Evolutionary conservation across 2,113 vertebrate genomes (phyloP), one percentile per base, ranked within the genome.

Genomic region (Crotalus horridus): DNA sequence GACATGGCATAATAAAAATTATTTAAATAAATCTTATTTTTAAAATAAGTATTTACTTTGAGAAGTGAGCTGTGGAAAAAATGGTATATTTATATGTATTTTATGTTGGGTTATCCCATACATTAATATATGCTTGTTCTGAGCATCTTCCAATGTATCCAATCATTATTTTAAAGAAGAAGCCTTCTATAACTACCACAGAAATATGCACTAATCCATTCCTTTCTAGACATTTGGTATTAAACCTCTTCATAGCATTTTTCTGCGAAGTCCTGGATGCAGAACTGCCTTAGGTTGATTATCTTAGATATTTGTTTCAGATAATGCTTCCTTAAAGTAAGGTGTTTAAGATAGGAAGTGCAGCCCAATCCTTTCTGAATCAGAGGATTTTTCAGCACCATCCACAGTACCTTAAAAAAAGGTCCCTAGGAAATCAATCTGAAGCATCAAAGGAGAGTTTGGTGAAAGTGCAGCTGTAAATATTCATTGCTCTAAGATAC

Each of bases 391-490:
- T 29, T 24, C 88, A 23, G 53, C 81, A 24, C 6, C 33, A 0
- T n/a, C 55, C 29, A 88, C 55, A 29, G 69, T 90, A 58, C 92
- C 87, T 94, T 92, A 46, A 3, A 0, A 26, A 58, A 2, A 89
- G 88, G 81, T 53, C 90, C 74, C 92, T 26, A 13, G 59, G 2
- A 91, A 51, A 43, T 92, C 21, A 91, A 94, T 88, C 89, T 24
- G 8, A 0, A 1, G 0, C 0, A 55, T 51, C 29, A 3, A 87
- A 43, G 86, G 48, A 43, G 43, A 61, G 1, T 59, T 56, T 0
- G 13, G 1, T 3, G 88, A 39, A 88, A 87, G 17, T 87, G 6
- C 46, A 89, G 46, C 55, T 2, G 0, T 0, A 1, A 51, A 46
- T 23, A 69, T 55, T 90, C n/a, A 61, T 51, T 0, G 0, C 0